These are phyloP conservation scores for Norana najaformis DNA, from an alignment of 2,888 invertebrate species.

Conservation along the genomic window DNA sequence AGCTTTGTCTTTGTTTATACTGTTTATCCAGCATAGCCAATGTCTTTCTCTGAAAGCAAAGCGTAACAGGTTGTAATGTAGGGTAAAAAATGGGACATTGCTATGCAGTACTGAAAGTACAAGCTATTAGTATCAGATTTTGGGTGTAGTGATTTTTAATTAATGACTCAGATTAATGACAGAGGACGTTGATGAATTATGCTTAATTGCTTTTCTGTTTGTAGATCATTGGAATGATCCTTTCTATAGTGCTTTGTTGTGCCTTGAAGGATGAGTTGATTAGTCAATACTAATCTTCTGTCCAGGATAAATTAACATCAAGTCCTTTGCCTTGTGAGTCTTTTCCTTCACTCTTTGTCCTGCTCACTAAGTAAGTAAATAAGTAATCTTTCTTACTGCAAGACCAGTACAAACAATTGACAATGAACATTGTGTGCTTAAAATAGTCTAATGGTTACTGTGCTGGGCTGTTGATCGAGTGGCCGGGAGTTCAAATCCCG, in stretches of 20 bases:
- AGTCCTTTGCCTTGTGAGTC: neutral
- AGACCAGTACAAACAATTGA: neutral
- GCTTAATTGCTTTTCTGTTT: neutral
- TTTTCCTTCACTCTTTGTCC: neutral
- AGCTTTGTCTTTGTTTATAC: too few species aligned
- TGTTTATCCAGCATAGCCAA: too few species aligned
- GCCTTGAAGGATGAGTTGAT: constrained; percentile 16
- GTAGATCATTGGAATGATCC: neutral
- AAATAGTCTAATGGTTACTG: neutral
- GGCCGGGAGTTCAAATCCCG: too few species aligned
- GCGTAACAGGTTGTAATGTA: too few species aligned
- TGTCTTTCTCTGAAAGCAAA: too few species aligned
- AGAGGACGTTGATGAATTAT: neutral
- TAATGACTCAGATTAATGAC: neutral
- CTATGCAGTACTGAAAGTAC: too few species aligned
- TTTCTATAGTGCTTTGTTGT: constrained; percentile 21
- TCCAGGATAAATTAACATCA: neutral
- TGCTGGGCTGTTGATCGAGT: too few species aligned
- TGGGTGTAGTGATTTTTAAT: neutral
- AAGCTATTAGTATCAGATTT: too few species aligned
- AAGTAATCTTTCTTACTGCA: neutral
- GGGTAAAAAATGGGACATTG: too few species aligned
- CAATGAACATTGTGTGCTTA: neutral
- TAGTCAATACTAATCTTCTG: neutral
- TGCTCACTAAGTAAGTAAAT: neutral